Evolutionary conservation across 1,140 invertebrate genomes (phyloP), one percentile per base, ranked within the genome.

Genomic region (Asbolus verrucosus): DNA sequence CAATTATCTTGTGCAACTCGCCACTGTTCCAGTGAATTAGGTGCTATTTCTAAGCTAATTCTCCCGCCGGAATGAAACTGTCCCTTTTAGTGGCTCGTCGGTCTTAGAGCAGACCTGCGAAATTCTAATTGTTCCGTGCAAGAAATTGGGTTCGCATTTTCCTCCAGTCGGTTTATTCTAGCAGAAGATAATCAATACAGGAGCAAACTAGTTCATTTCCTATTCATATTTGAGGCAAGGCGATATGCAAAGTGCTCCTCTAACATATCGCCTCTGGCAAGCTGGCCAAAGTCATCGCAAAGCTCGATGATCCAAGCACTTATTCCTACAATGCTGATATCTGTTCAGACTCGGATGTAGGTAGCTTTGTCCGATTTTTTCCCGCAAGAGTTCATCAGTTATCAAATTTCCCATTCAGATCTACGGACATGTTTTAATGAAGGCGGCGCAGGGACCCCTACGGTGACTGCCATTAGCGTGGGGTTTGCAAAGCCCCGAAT

Each of bases 391-490:
- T 2, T 15, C 9, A 21, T 15, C 46, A 38, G 60, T 62, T 38
- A 62, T 62, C 60, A 62, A 62, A 62, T 62, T 62, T 62, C 60
- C 31, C n/a, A 62, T 62, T 62, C 31, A 54, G 46, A 54, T 54
- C 30, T 41, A 62, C 24, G 2, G 31, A 33, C 18, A 36, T 33
- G 38, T 63, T 62, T 62, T 73, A 73, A 73, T 73, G 71, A 73
- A 73, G 67, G 67, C 33, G 24, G 67, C 33, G 24, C 24, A 31
- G 62, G 43, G 31, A 54, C 69, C 65, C 72, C 69, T 59, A 63
- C 61, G 24, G 72, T 16, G 69, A 21, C 43, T 43, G 41, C 46
- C 72, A 71, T 74, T 74, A 71, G 71, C 39, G 61, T 71, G 70
- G 46, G 72, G 72, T 15, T 18, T 43, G 41, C 15, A 69, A 67